Percentiles rank a stretch among this genome's conserved stretches.
These are phyloP conservation scores for Erithacus rubecula DNA, from an alignment of 2,797 vertebrate genomes.

Conservation along the genomic window DNA sequence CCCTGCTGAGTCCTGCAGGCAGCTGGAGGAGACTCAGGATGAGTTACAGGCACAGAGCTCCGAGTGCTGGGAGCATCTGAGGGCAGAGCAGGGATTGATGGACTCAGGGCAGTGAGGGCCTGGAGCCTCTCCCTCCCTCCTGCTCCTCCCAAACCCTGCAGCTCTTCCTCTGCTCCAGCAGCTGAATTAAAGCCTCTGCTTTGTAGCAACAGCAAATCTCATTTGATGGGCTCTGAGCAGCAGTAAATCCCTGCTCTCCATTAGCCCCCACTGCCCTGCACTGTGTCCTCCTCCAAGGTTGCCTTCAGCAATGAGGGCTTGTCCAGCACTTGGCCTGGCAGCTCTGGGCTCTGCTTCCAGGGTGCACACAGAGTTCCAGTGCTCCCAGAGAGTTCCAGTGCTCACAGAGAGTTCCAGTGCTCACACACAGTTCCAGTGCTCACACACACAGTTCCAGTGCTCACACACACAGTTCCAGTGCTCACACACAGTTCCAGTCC, in stretches of 20 bases:
- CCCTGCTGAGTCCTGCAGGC: background rate
- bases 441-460: too few relatives aligned
- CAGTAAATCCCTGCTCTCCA: constrained; percentile 48
- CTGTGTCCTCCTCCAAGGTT: constrained; percentile 55
- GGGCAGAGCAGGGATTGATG: constrained; percentile 28
- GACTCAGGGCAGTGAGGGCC: background rate
- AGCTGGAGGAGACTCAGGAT: background rate
- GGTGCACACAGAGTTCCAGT: too few relatives aligned
- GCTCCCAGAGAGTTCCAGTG: background rate
- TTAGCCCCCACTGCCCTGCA: background rate
- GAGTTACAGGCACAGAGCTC: background rate
- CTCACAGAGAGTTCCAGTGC: background rate
- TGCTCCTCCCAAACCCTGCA: background rate
- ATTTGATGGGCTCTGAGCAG: constrained; percentile 13
- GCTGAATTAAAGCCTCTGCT: constrained; percentile 32
- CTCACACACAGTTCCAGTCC: too few relatives aligned
- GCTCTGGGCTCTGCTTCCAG: background rate
- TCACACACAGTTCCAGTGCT: background rate
- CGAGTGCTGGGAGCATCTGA: background rate
- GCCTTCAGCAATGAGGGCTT: constrained; percentile 1
- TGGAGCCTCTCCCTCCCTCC: background rate
- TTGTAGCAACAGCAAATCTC: constrained; percentile 9
- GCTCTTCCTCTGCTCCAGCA: constrained; percentile 24
- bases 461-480: too few relatives aligned
- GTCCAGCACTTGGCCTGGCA: background rate